Percentiles rank a stretch among this genome's conserved stretches.
Evolutionary conservation across 2,113 vertebrate genomes (phyloP).

Genomic region (Pardalotus punctatus): DNA sequence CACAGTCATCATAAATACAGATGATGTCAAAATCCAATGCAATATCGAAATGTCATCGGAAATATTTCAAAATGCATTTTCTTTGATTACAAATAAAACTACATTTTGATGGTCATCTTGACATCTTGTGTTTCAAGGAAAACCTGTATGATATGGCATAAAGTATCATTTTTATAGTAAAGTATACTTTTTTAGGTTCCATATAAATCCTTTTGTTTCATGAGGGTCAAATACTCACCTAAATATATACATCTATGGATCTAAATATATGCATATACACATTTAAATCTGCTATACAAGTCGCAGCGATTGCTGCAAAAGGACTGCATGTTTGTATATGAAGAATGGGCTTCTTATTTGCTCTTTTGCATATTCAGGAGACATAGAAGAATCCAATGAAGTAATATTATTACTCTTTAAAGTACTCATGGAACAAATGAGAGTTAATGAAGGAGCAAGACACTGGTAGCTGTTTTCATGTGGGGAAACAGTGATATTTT

Average conservation of each 20-base stretch:
- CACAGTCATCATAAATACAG: neutral
- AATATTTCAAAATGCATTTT: conserved; percentile 47
- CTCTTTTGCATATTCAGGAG: neutral
- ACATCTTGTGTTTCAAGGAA: neutral
- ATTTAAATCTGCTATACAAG: neutral
- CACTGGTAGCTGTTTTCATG: neutral
- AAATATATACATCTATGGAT: neutral
- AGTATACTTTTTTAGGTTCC: neutral
- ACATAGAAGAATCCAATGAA: neutral
- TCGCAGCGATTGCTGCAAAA: neutral
- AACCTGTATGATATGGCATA: neutral
- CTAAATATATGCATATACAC: neutral
- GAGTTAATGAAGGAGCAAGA: neutral
- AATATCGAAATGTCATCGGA: neutral
- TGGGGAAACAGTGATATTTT: neutral
- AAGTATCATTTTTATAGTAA: neutral
- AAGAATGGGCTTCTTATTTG: neutral
- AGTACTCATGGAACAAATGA: neutral
- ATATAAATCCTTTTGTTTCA: neutral
- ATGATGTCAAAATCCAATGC: neutral
- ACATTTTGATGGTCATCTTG: neutral
- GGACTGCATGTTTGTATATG: neutral
- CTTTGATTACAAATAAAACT: conserved; percentile 27
- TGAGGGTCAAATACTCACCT: neutral
- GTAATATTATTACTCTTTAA: neutral